phyloP scores from a whole-genome alignment of 2,888 invertebrate species.

The Ethmia dodecea region DNA sequence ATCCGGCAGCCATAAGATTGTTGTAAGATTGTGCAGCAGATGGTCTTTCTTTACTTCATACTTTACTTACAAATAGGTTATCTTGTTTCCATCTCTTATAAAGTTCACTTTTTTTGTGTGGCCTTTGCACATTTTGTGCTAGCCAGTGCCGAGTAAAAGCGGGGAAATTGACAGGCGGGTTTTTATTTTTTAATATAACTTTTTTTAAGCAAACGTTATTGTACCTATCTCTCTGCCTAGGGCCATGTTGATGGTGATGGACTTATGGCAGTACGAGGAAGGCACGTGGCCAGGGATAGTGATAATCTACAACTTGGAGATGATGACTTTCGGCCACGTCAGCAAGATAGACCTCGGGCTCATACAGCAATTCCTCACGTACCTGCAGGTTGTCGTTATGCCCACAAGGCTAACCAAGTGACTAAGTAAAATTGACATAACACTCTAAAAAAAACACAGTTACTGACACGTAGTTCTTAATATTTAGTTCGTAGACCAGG shows the following conservation, averaged over 20 bases:
- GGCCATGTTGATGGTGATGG: constrained; percentile 66
- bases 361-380: constrained; percentile 80
- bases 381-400: constrained; percentile 66
- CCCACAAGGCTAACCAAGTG: not conserved
- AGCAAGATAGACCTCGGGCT: constrained; percentile 77
- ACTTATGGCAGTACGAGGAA: constrained; percentile 65
- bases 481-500: not conserved
- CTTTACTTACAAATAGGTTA: not conserved
- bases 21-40: too few species aligned
- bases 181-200: not conserved
- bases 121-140: too few species aligned
- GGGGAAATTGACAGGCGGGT: not conserved
- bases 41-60: not conserved
- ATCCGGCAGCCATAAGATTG: too few species aligned
- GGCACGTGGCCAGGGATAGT: constrained; percentile 77
- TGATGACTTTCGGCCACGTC: constrained; percentile 77
- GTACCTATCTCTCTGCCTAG: constrained; percentile 12
- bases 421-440: not conserved
- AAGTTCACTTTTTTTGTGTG: too few species aligned
- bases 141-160: too few species aligned
- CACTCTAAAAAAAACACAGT: not conserved
- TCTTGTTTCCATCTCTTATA: too few species aligned
- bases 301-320: constrained; percentile 78
- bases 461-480: not conserved
- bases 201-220: not conserved